These are phyloP conservation scores for Nycticebus coucang DNA, from an alignment of 2,113 vertebrate genomes.

Conservation along the genomic window DNA sequence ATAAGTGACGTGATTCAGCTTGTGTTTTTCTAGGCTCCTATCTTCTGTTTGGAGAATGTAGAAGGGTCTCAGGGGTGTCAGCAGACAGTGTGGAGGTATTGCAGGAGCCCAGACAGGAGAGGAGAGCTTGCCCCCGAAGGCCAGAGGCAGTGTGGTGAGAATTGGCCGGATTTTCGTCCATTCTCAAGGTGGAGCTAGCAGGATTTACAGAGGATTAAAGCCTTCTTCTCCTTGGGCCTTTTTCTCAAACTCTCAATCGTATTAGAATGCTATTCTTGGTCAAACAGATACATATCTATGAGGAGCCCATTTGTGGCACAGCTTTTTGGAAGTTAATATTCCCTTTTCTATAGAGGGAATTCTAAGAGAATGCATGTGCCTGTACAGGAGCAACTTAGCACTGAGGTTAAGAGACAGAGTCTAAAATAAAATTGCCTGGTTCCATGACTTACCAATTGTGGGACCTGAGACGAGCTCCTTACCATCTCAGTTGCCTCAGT, in stretches of 20 bases:
- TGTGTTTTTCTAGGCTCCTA: background rate
- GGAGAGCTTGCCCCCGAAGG: background rate
- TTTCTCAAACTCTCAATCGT: background rate
- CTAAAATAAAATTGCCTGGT: background rate
- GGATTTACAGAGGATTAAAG: background rate
- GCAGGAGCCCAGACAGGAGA: background rate
- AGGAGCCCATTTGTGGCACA: background rate
- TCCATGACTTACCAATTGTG: background rate
- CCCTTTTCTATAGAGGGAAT: background rate
- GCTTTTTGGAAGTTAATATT: background rate
- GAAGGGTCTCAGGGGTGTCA: no score
- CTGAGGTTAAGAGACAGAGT: background rate
- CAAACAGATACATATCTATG: background rate
- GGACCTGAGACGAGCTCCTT: background rate
- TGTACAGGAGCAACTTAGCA: background rate
- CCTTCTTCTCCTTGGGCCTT: background rate
- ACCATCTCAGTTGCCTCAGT: background rate
- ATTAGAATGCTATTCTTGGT: background rate
- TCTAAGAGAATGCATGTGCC: background rate
- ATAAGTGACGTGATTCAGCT: background rate
- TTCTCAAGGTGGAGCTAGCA: background rate
- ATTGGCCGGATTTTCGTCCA: background rate
- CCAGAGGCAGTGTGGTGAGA: background rate
- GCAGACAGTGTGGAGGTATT: background rate
- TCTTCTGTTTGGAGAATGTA: background rate